Percentiles rank a stretch among this genome's conserved stretches.
phyloP scores from a whole-genome alignment of 1,140 invertebrate genomes.

The Hyphantria cunea region DNA sequence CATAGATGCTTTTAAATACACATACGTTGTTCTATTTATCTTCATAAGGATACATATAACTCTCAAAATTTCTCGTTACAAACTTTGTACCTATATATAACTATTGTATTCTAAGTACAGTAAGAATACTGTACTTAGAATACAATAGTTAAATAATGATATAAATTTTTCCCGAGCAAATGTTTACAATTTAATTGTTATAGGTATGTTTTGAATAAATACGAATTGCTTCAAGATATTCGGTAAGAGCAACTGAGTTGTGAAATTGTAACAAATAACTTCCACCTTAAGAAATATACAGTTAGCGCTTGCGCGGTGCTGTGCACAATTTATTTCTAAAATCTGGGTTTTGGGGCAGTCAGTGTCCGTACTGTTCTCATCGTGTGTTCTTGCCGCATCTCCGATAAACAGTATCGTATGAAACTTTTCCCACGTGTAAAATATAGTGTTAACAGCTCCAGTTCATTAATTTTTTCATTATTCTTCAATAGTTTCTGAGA shows the following conservation, averaged over 20 bases:
- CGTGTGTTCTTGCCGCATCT: constrained; percentile 2
- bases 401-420: neutral
- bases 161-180: too few species aligned
- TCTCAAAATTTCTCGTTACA: too few species aligned
- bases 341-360: constrained; percentile 18
- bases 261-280: neutral
- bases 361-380: constrained; percentile 7
- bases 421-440: neutral
- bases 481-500: neutral
- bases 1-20: too few species aligned
- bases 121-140: too few species aligned
- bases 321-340: neutral
- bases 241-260: neutral
- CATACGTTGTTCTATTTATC: too few species aligned
- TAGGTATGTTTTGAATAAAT: too few species aligned
- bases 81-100: too few species aligned
- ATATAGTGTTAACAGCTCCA: neutral
- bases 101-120: too few species aligned
- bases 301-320: constrained; percentile 11
- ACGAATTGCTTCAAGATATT: neutral
- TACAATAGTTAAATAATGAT: too few species aligned
- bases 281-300: neutral
- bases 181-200: too few species aligned
- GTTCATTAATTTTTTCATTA: too few species aligned
- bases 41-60: too few species aligned